Base-by-base conservation (phyloP, 2,888 invertebrate species). In the Amphipyra berbera region DNA sequence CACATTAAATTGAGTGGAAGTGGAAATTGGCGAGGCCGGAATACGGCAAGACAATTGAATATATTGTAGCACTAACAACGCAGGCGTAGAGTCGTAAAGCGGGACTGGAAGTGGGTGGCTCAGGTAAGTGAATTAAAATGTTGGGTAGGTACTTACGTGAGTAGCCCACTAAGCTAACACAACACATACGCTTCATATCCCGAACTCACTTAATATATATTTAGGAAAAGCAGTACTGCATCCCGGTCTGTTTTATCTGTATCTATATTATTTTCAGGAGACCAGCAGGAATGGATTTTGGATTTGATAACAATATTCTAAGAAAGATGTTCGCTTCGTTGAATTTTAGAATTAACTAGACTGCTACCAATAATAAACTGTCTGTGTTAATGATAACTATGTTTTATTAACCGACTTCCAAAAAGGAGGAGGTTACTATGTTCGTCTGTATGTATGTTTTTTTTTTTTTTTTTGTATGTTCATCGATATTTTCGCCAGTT, bases 111-210 rank as follows among this genome's bases (percentile, higher is more conserved):
- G 67, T 60, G 73, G 73, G 79, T 76, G 73, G 77, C 68, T 75
- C 76, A 80, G 78, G 83, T 84, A 88, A 87, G 82, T 82, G 80
- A 83, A 85, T 88, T 87, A 85, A 85, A 85, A 76, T 54, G 40
- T 61, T 52, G 67, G 50, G 72, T 70, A 66, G 58, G 59, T 71
- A 67, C 61, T 63, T 56, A 60, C 21, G 61, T 52, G 64, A 71
- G 67, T 64, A 64, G 52, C 58, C 50, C 21, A 30, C 59, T 57
- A 62, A 64, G 60, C 65, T 44, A 49, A 56, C 58, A 61, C 44
- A 49, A 56, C 58, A 61, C 44, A 62, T 21, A 14, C 65, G 55
- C 41, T 54, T 69, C 54, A 65, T 61, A 56, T 41, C 21, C 52
- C 49, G 40, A 69, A 66, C 49, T 46, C n/a, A 33, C 30, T 44